These are phyloP conservation scores for Cantharis rufa DNA, from an alignment of 2,888 invertebrate species.

Conservation along the genomic window DNA sequence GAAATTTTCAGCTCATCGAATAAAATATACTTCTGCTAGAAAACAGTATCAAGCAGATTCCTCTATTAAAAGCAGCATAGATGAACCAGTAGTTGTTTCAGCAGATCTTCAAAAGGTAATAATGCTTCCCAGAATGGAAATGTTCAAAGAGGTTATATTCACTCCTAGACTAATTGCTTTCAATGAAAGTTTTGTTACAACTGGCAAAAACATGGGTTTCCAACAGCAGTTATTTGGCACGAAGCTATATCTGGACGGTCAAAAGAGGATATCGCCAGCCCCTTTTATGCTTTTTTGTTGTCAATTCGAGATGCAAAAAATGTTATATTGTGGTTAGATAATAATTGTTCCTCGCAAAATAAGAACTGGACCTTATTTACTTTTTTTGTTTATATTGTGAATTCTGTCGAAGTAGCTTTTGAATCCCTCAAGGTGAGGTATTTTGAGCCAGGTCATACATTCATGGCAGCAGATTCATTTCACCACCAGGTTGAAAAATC, in stretches of 20 bases:
- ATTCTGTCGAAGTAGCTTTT: neutral
- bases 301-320: neutral
- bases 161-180: neutral
- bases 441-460: neutral
- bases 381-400: neutral
- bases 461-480: neutral
- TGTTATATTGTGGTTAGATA: neutral
- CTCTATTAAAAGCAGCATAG: no score
- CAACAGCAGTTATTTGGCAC: neutral
- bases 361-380: constrained; percentile 1
- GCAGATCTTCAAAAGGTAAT: neutral
- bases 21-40: no score
- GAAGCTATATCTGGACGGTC: neutral
- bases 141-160: neutral
- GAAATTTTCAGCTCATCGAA: no score
- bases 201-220: neutral
- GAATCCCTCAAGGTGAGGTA: neutral
- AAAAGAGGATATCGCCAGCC: neutral
- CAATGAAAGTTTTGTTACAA: neutral
- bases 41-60: no score
- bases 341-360: neutral
- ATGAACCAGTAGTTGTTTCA: neutral
- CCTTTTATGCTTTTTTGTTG: neutral
- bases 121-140: neutral
- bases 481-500: neutral